phyloP scores from a whole-genome alignment of 2,797 vertebrate genomes.

The Mallotus villosus region DNA sequence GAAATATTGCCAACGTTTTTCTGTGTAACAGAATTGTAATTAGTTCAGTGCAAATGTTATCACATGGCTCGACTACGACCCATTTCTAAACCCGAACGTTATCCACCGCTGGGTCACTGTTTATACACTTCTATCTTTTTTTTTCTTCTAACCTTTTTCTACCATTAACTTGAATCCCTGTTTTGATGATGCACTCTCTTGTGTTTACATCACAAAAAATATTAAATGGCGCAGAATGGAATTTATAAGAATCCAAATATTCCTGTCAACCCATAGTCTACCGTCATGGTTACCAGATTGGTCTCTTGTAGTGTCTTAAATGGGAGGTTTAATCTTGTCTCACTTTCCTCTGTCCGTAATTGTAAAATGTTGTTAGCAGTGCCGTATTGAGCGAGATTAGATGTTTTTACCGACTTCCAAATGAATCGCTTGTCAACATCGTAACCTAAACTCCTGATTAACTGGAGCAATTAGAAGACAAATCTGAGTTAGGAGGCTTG shows the following conservation, averaged over 20 bases:
- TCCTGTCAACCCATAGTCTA: background rate
- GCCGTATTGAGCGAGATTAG: conserved; percentile 54
- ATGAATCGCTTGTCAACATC: conserved; percentile 72
- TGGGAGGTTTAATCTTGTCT: conserved; percentile 52
- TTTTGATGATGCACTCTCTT: too few relatives aligned
- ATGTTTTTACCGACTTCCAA: conserved; percentile 49
- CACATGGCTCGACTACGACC: background rate
- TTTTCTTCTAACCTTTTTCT: background rate
- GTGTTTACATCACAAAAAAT: too few relatives aligned
- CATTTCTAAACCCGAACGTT: background rate
- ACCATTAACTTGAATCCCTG: too few relatives aligned
- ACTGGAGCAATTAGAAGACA: conserved; percentile 69
- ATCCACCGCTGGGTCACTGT: background rate
- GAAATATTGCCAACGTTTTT: background rate
- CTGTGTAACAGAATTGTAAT: background rate
- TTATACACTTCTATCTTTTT: background rate
- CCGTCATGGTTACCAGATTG: conserved; percentile 29
- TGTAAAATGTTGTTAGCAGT: conserved; percentile 45
- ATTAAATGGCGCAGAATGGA: too few relatives aligned
- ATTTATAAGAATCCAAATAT: too few relatives aligned
- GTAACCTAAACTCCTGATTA: conserved; percentile 69
- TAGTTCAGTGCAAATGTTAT: background rate
- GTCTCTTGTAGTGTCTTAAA: conserved; percentile 42
- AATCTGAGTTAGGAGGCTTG: conserved; percentile 59
- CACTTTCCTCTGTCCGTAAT: conserved; percentile 48